These are phyloP conservation scores for Caenorhabditis sp. DNA, from an alignment of 2,888 invertebrate species.

Conservation along the genomic window DNA sequence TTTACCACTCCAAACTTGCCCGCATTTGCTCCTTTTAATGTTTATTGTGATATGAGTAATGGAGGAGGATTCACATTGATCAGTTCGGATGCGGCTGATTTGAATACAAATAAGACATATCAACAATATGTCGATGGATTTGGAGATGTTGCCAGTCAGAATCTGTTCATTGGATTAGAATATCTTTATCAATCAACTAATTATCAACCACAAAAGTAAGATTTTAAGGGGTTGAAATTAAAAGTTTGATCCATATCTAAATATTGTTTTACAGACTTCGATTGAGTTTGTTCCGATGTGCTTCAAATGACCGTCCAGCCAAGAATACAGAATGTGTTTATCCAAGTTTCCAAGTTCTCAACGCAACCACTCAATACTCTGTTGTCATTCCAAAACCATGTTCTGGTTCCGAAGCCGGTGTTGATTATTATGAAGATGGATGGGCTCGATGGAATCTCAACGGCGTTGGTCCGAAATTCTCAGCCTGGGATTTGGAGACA, in stretches of 20 bases:
- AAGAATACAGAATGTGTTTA: slow-evolving; percentile 53
- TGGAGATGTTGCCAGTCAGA: slow-evolving; percentile 39
- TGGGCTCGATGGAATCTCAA: slow-evolving; percentile 59
- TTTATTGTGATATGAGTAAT: slow-evolving; percentile 47
- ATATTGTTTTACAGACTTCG: slow-evolving; percentile 39
- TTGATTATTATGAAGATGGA: slow-evolving; percentile 55
- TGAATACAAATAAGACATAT: slow-evolving; percentile 37
- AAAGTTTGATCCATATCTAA: background rate
- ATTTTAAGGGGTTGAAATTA: background rate
- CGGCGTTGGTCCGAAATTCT: slow-evolving; percentile 55
- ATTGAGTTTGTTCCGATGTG: slow-evolving; percentile 50
- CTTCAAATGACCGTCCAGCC: slow-evolving; percentile 32
- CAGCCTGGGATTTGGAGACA: slow-evolving; percentile 42
- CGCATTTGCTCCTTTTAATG: slow-evolving; percentile 24
- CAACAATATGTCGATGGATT: slow-evolving; percentile 43
- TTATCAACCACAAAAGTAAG: slow-evolving; percentile 42
- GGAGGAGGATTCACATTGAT: slow-evolving; percentile 60
- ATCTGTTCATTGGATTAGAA: slow-evolving; percentile 57
- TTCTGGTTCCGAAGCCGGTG: slow-evolving; percentile 48
- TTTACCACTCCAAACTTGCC: slow-evolving; percentile 20
- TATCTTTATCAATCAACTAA: slow-evolving; percentile 51
- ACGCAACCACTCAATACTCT: slow-evolving; percentile 39
- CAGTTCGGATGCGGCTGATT: slow-evolving; percentile 32
- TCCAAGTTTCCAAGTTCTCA: slow-evolving; percentile 43
- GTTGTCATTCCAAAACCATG: slow-evolving; percentile 53